Percentiles rank a stretch among this genome's conserved stretches.
Evolutionary conservation across 1,140 invertebrate species (phyloP).

Genomic region (Drosophila ironensis): DNA sequence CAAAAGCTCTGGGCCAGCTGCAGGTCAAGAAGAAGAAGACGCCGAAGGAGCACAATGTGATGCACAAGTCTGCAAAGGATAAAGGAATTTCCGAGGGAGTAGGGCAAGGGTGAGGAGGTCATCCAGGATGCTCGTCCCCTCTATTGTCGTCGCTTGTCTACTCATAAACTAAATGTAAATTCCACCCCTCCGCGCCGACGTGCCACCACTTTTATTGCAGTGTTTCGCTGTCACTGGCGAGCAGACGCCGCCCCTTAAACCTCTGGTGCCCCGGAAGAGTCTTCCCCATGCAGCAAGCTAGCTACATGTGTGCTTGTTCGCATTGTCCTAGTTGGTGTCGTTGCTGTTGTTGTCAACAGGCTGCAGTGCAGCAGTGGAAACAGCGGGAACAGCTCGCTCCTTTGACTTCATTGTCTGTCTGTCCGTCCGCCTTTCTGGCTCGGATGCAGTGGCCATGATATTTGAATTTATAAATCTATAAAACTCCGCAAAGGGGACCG

Average conservation of each 20-base stretch:
- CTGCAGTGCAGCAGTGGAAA: conserved; percentile 56
- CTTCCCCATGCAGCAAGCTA: background rate
- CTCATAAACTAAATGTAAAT: conserved; percentile 79
- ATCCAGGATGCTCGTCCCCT: conserved; percentile 43
- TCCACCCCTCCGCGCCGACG: conserved; percentile 51
- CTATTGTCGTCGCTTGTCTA: conserved; percentile 77
- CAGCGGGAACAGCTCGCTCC: conserved; percentile 24
- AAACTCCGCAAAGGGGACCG: conserved; percentile 3
- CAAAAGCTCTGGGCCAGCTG: conserved; percentile 6
- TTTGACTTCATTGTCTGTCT: conserved; percentile 47
- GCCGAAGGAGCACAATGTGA: conserved; percentile 22
- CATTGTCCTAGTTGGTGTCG: conserved; percentile 41
- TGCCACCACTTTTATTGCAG: conserved; percentile 73
- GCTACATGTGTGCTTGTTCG: conserved; percentile 60
- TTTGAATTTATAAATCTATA: conserved; percentile 76
- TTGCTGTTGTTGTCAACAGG: conserved; percentile 57
- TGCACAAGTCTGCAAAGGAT: conserved; percentile 15
- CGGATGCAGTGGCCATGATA: conserved; percentile 46
- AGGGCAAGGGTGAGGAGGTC: background rate
- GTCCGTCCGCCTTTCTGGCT: conserved; percentile 21
- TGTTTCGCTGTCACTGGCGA: conserved; percentile 55
- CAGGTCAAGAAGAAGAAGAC: background rate
- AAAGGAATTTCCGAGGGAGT: background rate
- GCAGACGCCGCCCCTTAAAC: conserved; percentile 13
- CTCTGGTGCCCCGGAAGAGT: conserved; percentile 17